These are phyloP conservation scores for Dendropsophus ebraccatus DNA, from an alignment of 2,113 vertebrate species.

Conservation along the genomic window DNA sequence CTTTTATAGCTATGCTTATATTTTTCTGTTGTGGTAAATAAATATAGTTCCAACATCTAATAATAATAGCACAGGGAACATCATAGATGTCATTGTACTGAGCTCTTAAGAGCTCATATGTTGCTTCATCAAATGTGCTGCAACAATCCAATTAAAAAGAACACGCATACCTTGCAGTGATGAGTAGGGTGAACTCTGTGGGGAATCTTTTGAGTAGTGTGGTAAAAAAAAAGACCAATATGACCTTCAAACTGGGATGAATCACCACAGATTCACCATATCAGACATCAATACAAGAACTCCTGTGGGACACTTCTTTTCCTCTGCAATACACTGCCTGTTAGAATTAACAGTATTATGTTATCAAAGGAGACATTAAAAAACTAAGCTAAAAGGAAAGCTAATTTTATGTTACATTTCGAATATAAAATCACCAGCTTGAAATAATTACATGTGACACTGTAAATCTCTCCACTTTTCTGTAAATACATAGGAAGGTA, in stretches of 20 bases:
- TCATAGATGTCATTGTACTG: slow-evolving; percentile 2
- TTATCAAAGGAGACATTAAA: slow-evolving; percentile 40
- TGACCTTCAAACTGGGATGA: slow-evolving; percentile 59
- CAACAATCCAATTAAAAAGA: slow-evolving; percentile 45
- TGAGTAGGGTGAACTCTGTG: slow-evolving; percentile 43
- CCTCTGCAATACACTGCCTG: slow-evolving; percentile 39
- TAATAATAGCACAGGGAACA: background rate
- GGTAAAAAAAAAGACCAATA: slow-evolving; percentile 51
- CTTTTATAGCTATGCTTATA: background rate
- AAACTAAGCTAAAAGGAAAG: slow-evolving; percentile 25
- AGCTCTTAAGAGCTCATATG: background rate
- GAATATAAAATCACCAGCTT: slow-evolving; percentile 11
- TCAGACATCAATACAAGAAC: slow-evolving; percentile 55
- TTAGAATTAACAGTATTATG: slow-evolving; percentile 45
- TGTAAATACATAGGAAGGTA: background rate
- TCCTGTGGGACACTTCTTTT: slow-evolving; percentile 45
- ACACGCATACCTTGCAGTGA: slow-evolving; percentile 49
- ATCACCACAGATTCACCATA: slow-evolving; percentile 53
- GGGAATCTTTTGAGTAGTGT: slow-evolving; percentile 41
- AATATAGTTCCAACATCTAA: background rate
- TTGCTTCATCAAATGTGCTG: slow-evolving; percentile 1
- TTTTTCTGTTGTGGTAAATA: background rate
- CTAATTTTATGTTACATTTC: background rate
- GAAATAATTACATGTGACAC: background rate
- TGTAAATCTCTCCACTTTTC: background rate